These are phyloP conservation scores for Clavelina lepadiformis DNA, from an alignment of 23 tunicate species.

Conservation along the genomic window DNA sequence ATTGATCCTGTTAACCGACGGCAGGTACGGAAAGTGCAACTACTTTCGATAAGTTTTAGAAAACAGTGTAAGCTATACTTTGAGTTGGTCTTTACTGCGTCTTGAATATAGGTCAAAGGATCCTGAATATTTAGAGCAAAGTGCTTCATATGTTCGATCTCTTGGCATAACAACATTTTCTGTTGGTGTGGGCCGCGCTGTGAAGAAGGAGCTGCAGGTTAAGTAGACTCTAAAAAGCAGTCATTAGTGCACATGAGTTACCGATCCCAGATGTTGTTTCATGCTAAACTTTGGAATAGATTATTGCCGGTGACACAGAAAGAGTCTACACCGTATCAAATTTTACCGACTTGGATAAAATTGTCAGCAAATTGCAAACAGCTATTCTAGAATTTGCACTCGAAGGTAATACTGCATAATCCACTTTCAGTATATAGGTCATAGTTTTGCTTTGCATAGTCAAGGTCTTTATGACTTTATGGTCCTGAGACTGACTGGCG, in stretches of 20 bases:
- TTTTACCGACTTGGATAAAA: constrained; percentile 50
- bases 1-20: constrained; percentile 75
- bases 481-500: too few relatives aligned
- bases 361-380: constrained; percentile 50
- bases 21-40: constrained; percentile 67
- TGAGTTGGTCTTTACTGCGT: too few relatives aligned
- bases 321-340: constrained; percentile 64
- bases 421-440: too few relatives aligned
- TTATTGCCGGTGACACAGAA: constrained; percentile 57
- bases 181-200: constrained; percentile 27
- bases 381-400: constrained; percentile 64
- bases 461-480: too few relatives aligned
- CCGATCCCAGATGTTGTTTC: too few relatives aligned
- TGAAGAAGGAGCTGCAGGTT: constrained; percentile 7
- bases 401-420: too few relatives aligned
- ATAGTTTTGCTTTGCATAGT: too few relatives aligned
- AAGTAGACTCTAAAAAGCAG: too few relatives aligned
- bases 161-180: constrained; percentile 13
- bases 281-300: too few relatives aligned
- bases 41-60: too few relatives aligned
- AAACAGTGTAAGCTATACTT: too few relatives aligned
- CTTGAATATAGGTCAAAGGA: constrained; percentile 19
- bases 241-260: too few relatives aligned
- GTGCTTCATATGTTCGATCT: constrained; percentile 13
- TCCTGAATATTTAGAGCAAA: neutral